Evolutionary conservation across 2,113 vertebrate genomes (phyloP).

Genomic region (Rhegmatorhina hoffmannsi): DNA sequence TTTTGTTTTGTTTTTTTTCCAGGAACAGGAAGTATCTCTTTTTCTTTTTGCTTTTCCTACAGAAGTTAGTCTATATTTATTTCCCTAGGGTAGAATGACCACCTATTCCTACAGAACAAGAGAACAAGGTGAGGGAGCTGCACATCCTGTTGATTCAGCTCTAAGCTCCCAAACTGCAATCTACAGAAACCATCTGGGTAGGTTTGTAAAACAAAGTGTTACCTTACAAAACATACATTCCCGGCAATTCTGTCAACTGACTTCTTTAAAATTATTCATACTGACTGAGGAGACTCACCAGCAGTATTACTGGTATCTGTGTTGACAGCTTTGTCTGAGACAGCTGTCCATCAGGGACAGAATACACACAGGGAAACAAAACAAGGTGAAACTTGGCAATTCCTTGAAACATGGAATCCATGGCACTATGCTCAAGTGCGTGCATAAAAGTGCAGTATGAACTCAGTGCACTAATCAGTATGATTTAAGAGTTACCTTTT

Average conservation of each 20-base stretch:
- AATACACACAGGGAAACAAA: not conserved
- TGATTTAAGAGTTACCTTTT: not conserved
- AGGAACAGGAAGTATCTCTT: not conserved
- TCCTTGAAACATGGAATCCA: not conserved
- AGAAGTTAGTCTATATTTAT: not conserved
- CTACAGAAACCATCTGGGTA: conserved; percentile 23
- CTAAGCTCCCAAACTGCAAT: not conserved
- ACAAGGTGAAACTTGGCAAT: not conserved
- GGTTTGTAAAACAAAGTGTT: not conserved
- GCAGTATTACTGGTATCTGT: not conserved
- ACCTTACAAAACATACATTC: conserved; percentile 14
- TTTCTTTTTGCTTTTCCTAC: not conserved
- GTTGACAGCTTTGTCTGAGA: not conserved
- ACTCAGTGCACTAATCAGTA: not conserved
- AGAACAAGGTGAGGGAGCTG: not conserved
- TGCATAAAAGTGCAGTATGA: not conserved
- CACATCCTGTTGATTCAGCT: conserved; percentile 8
- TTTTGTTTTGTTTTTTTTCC: not conserved
- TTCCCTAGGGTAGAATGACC: not conserved
- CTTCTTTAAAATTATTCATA: not conserved
- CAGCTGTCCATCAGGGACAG: not conserved
- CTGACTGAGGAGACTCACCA: not conserved
- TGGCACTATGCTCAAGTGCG: not conserved
- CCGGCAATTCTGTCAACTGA: not conserved
- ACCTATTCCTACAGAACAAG: not conserved